Evolutionary conservation across 2,797 vertebrate genomes (phyloP).

Genomic region (Falco cherrug): DNA sequence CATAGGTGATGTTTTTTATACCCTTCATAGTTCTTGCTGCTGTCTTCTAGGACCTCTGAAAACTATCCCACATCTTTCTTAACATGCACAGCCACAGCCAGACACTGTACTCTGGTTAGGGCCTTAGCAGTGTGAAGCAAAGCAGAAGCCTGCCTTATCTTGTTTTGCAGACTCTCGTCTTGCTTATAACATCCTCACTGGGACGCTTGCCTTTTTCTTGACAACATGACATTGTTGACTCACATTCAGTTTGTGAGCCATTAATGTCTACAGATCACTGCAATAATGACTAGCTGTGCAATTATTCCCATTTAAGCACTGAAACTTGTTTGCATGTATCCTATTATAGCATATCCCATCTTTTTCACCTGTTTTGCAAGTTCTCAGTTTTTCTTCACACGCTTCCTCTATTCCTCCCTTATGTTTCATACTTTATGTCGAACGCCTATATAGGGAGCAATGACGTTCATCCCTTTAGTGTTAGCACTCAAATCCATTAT

Average conservation of each 20-base stretch:
- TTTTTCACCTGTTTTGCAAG: not conserved
- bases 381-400: not conserved
- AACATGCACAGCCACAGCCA: not conserved
- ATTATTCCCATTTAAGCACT: not conserved
- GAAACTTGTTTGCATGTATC: not conserved
- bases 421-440: not conserved
- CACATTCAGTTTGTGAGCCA: not conserved
- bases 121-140: not conserved
- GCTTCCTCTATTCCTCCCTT: not conserved
- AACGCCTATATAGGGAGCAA: not conserved
- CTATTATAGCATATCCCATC: not conserved
- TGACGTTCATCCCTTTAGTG: not conserved
- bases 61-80: not conserved
- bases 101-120: not conserved
- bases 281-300: not conserved
- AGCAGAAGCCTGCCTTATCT: not conserved
- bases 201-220: not conserved
- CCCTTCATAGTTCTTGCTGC: not conserved
- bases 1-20: not conserved
- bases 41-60: not conserved
- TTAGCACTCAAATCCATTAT: not conserved
- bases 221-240: not conserved
- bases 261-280: not conserved
- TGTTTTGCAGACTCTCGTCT: not conserved
- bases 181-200: not conserved